Base-by-base conservation (phyloP, 2,797 vertebrate species). In the Micropoecilia bifurca region DNA sequence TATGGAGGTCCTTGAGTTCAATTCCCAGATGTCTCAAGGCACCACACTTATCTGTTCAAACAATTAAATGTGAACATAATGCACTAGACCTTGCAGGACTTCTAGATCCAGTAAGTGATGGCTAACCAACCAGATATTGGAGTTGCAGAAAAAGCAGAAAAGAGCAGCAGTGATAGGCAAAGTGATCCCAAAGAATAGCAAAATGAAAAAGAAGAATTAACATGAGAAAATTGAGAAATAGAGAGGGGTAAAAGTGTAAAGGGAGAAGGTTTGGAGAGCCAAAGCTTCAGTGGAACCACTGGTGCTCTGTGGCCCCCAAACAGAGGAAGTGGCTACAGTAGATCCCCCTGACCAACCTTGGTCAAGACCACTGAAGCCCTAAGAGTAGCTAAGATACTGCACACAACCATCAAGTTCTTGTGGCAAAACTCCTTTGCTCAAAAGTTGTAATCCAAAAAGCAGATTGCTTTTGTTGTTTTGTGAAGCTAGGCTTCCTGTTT, bases 401-500 rank as follows among this genome's bases (percentile, higher is more conserved):
- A 30, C 12, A 59, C n/a, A 59, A 59, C 55, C 55, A 28, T 59
- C 55, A 59, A 59, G 55, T 13, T 30, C n/a, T 12, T 30, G n/a
- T 6, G 55, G 10, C 1, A 59, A 57, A 57, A 57, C 25, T 57
- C 10, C 13, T 59, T 59, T 30, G 10, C n/a, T 57, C 10, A 57
- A 57, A 57, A 28, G n/a, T 57, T 57, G 55, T 28, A 14, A 57
- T 12, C 28, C 59, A 63, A 18, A 66, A 66, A 66, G 16, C 61
- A 66, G 16, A 63, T 9, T 36, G 16, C 6, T 10, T 39, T 48
- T 22, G 33, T 10, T 36, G 0, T 36, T 28, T 25, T 25, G 39
- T 10, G 10, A 22, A 36, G 18, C 20, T 74, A 79, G 81, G 33
- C 84, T 86, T 80, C 73, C 63, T 76, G 63, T 80, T 80, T 89